These are phyloP conservation scores for Lontra canadensis DNA, from an alignment of 2,113 vertebrate species.

Conservation along the genomic window DNA sequence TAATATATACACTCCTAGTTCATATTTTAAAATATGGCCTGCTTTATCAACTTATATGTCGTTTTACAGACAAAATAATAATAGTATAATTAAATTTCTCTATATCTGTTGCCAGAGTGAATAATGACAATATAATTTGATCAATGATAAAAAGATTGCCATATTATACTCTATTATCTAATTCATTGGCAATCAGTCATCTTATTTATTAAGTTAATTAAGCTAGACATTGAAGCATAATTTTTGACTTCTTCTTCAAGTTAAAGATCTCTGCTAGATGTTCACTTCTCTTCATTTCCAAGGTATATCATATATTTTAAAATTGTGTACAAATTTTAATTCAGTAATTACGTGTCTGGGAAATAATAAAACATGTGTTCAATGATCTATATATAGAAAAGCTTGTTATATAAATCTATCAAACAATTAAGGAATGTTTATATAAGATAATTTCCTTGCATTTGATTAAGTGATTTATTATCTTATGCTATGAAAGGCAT, in stretches of 20 bases:
- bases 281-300: not conserved
- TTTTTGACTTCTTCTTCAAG: not conserved
- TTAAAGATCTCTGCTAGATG: not conserved
- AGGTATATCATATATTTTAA: not conserved
- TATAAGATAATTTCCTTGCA: not conserved
- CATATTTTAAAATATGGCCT: not conserved
- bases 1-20: not conserved
- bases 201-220: conserved; percentile 41
- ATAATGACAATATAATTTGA: not conserved
- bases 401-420: not conserved
- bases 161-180: not conserved
- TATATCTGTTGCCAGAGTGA: not conserved
- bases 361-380: not conserved
- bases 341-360: not conserved
- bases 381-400: not conserved
- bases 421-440: not conserved
- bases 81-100: not conserved
- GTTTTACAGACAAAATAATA: not conserved
- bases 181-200: not conserved
- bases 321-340: not conserved
- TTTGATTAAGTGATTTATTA: not conserved
- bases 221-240: not conserved
- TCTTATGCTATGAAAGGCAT: not conserved
- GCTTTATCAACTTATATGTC: not conserved
- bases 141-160: not conserved